Base-by-base conservation (phyloP, 2,888 invertebrate genomes). In the Dynastes tityus region DNA sequence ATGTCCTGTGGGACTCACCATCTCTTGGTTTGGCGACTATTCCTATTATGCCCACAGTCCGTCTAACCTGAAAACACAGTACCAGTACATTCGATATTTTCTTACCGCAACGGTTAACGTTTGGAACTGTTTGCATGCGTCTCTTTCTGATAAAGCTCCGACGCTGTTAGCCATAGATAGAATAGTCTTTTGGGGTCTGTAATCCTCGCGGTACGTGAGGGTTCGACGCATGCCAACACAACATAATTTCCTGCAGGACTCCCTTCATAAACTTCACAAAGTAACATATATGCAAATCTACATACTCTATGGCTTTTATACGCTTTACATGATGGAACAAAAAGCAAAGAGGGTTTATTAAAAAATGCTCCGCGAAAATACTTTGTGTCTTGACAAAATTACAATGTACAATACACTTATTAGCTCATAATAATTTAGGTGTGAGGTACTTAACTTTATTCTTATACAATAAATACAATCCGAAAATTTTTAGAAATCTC, bases 111-210 rank as follows among this genome's bases (percentile, higher is more conserved):
- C 37, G 71, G 63, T 51, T 40, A 70, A 29, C 70, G 87, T 89
- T 90, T 89, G 90, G 89, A 90, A 90, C 90, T 90, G 90, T 90
- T 90, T 90, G 90, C 90, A 89, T 87, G 85, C 85, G 84, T 53
- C 82, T 82, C 84, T 84, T 82, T 83, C 83, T 85, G 86, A 86
- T 86, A 86, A 88, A 85, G 86, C 87, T 87, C 64, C 45, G 53
- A 86, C 85, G 81, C 84, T 82, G 83, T 82, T 81, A 71, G 67
- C 82, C 84, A 83, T 84, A 84, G 85, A 85, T 84, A 84, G 83
- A 85, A 83, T 82, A 82, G 84, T 83, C 85, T 83, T 84, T 82
- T 81, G 83, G 84, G 84, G 84, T 83, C 81, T 82, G 82, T 85
- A 85, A 84, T 85, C 85, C 84, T 82, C 55, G 16, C 80, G 82